A percentile compares a stretch with the other conserved stretches of the same genome.
These are phyloP conservation scores for rabbit (Oryctolagus cuniculus) DNA, from an alignment of 2,113 vertebrate species.

Conservation along the genomic window mOryCun1.1 NC_091436.1:5606501-5607000, in stretches of 20 bases:
- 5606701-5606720: rapidly evolving
- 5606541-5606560: neutral
- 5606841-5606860: neutral
- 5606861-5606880: conserved; percentile 13
- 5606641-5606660: no score
- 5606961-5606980: neutral
- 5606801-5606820: neutral
- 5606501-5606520: neutral
- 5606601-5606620: neutral
- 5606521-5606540: no score
- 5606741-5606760: neutral
- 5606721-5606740: rapidly evolving
- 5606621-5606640: neutral
- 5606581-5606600: neutral
- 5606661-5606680: rapidly evolving
- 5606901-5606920: neutral
- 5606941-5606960: conserved; percentile 49
- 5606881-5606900: neutral
- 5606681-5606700: neutral
- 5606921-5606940: conserved; percentile 66
- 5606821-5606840: neutral
- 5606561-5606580: neutral
- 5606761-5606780: neutral
- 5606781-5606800: neutral
- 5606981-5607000: conserved; percentile 56